Percentiles rank a stretch among this genome's conserved stretches.
Conservation (phyloP, 2,113 vertebrate species). For the Pimephales promelas region DNA sequence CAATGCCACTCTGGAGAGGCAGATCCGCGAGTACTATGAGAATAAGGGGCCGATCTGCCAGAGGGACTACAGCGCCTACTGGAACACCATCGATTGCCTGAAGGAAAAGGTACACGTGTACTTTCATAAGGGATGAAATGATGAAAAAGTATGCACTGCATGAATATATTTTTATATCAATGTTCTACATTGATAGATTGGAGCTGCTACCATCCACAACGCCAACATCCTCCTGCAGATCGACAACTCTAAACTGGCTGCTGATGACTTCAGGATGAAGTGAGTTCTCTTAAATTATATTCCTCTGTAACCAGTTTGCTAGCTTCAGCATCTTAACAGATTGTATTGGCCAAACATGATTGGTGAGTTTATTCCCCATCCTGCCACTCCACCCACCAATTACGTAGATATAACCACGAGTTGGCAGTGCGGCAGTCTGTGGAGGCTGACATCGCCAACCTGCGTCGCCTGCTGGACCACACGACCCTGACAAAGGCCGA, state of each 20-base stretch:
- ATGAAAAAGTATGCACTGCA: background rate
- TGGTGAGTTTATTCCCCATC: background rate
- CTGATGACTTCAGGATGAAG: constrained; percentile 94
- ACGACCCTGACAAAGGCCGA: constrained; percentile 85
- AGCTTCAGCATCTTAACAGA: too few relatives aligned
- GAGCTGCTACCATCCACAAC: constrained; percentile 76
- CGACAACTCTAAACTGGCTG: constrained; percentile 89
- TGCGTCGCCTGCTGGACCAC: constrained; percentile 86
- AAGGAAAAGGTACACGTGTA: constrained; percentile 83
- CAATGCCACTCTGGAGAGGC: constrained; percentile 82
- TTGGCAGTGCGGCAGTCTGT: constrained; percentile 84
- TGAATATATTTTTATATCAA: background rate
- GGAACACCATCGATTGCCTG: constrained; percentile 84
- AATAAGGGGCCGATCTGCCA: constrained; percentile 77
- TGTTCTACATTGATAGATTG: constrained; percentile 73
- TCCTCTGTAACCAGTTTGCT: too few relatives aligned
- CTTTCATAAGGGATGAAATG: background rate
- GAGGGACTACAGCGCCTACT: constrained; percentile 85
- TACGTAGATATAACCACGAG: too few relatives aligned
- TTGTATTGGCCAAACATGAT: background rate
- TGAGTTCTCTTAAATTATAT: constrained; percentile 64
- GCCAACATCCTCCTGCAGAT: constrained; percentile 87
- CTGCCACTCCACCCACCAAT: constrained; percentile 15
- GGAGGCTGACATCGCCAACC: constrained; percentile 87
- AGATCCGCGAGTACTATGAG: constrained; percentile 89